phyloP scores from a whole-genome alignment of 2,888 invertebrate species.

The Trisateles emortualis region DNA sequence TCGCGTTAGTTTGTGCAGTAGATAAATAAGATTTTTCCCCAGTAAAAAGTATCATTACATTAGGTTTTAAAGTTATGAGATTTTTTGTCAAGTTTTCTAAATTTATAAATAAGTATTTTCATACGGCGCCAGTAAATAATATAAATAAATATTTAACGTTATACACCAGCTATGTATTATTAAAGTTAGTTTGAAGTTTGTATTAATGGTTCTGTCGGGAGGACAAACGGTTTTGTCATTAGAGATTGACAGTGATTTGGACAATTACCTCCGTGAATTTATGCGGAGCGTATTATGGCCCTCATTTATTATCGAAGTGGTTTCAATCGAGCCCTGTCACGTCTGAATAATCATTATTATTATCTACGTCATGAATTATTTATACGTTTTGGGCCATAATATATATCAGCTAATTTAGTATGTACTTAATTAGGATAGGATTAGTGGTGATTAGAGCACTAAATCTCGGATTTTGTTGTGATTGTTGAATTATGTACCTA shows the following conservation, averaged over 20 bases:
- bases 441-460: background rate
- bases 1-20: too few relatives aligned
- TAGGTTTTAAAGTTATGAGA: too few relatives aligned
- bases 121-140: constrained; percentile 18
- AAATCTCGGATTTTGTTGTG: background rate
- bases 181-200: constrained; percentile 23
- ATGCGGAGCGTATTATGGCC: constrained; percentile 42
- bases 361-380: constrained; percentile 27
- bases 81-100: too few relatives aligned
- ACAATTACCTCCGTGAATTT: constrained; percentile 41
- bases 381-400: constrained; percentile 6
- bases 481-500: background rate
- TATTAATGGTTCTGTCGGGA: constrained; percentile 35
- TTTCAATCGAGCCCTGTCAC: constrained; percentile 39
- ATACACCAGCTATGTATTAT: constrained; percentile 11
- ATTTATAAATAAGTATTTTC: constrained; percentile 24
- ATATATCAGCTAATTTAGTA: background rate
- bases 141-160: constrained; percentile 14
- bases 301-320: constrained; percentile 41
- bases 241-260: constrained; percentile 49
- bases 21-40: too few relatives aligned
- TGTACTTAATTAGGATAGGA: background rate
- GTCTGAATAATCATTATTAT: constrained; percentile 41
- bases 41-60: too few relatives aligned
- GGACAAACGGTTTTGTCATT: constrained; percentile 46